Percentiles rank a stretch among this genome's conserved stretches.
These are phyloP conservation scores for Apamea epomidion DNA, from an alignment of 2,888 invertebrate species.

Conservation along the genomic window DNA sequence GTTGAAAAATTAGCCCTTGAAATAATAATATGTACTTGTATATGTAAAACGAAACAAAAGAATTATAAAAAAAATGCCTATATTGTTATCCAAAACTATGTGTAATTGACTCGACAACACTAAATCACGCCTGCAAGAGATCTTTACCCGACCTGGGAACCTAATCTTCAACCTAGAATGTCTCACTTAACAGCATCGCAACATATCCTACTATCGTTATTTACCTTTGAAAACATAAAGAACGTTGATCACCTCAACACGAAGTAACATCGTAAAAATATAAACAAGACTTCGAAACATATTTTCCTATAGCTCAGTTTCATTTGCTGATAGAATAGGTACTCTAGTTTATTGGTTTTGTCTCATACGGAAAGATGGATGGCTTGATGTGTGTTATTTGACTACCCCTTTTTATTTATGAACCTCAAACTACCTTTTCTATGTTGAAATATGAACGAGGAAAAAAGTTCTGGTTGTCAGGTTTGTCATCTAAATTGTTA, in stretches of 20 bases:
- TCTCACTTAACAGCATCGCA: too few relatives aligned
- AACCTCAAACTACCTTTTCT: slow-evolving; percentile 35
- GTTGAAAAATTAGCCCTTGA: too few relatives aligned
- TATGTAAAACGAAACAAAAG: too few relatives aligned
- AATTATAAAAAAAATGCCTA: too few relatives aligned
- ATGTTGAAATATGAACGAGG: slow-evolving; percentile 30
- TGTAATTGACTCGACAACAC: not conserved
- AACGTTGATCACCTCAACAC: slow-evolving; percentile 5
- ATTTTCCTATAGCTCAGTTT: slow-evolving; percentile 41
- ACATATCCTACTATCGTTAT: not conserved
- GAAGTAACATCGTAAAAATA: slow-evolving; percentile 14
- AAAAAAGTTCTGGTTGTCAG: slow-evolving; percentile 8
- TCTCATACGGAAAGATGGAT: slow-evolving; percentile 57
- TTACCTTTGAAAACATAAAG: slow-evolving; percentile 3
- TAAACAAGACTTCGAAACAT: slow-evolving; percentile 18
- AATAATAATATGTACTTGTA: too few relatives aligned
- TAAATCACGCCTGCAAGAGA: not conserved
- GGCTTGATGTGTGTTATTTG: slow-evolving; percentile 54
- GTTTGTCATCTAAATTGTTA: slow-evolving; percentile 24
- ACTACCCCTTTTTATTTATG: slow-evolving; percentile 60
- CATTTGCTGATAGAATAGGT: slow-evolving; percentile 59
- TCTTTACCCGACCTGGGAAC: not conserved
- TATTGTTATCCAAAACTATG: not conserved
- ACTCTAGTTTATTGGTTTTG: slow-evolving; percentile 66
- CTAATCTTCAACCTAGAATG: not conserved